Evolutionary conservation across 2,888 invertebrate genomes (phyloP).

Genomic region (Acanthopleura granulata): DNA sequence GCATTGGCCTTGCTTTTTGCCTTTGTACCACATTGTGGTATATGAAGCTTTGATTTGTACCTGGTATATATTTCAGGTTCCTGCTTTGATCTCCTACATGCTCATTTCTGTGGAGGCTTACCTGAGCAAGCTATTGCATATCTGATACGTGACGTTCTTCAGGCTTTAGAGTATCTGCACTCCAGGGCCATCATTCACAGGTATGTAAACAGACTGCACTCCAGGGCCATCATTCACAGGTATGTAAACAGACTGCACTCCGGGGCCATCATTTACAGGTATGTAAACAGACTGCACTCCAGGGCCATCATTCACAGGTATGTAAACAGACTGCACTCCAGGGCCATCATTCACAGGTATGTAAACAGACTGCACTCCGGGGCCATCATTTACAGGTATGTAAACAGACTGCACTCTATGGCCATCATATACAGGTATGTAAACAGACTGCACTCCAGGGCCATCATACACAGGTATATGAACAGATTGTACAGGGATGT

Average conservation of each 20-base stretch:
- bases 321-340: too few relatives aligned
- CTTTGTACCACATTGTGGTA: too few relatives aligned
- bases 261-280: neutral
- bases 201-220: slow-evolving; percentile 69
- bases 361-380: too few relatives aligned
- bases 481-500: too few relatives aligned
- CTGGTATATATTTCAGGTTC: slow-evolving; percentile 73
- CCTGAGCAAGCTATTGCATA: slow-evolving; percentile 86
- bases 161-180: slow-evolving; percentile 88
- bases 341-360: too few relatives aligned
- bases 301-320: neutral
- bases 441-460: too few relatives aligned
- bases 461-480: too few relatives aligned
- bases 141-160: slow-evolving; percentile 83
- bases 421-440: too few relatives aligned
- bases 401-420: too few relatives aligned
- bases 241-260: neutral
- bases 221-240: neutral
- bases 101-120: slow-evolving; percentile 82
- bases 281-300: neutral
- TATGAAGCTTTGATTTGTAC: too few relatives aligned
- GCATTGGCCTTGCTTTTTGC: too few relatives aligned
- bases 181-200: slow-evolving; percentile 87
- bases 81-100: slow-evolving; percentile 82
- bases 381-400: too few relatives aligned